Evolutionary conservation across 2,113 vertebrate genomes (phyloP), one percentile per base, ranked within the genome.

Genomic region (Notechis scutatus): DNA sequence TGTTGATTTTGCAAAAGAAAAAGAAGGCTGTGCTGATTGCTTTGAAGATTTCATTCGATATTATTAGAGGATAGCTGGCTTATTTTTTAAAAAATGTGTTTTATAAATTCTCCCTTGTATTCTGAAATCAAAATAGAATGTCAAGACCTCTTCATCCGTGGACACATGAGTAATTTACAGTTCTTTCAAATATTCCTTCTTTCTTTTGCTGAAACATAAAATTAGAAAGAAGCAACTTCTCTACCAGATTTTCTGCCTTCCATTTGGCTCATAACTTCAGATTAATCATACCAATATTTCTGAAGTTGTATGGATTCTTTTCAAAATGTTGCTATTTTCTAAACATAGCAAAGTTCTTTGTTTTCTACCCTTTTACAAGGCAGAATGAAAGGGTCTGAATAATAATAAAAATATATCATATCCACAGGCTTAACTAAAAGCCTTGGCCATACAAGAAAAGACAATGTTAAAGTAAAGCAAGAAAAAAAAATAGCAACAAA

Each of bases 171-270:
- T 95, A 95, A 94, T 97, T 97, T 96, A 94, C 95, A 97, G 95
- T 93, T 96, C 92, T 96, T 96, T 92, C 96, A 97, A 97, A 95
- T 96, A 97, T 96, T 95, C 34, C 97, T 93, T 81, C 95, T 95
- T 89, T 93, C 95, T 95, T 95, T 94, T 97, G 94, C 96, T 95
- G 97, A 96, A 96, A 55, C 45, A 74, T 87, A 59, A 92, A 74
- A 88, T 54, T 56, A 39, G 89, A 50, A 64, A 23, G 95, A 93
- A 95, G 85, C 94, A 90, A 95, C 93, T 55, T 42, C 23, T 18
- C 29, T 97, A 94, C 96, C 94, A 97, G 95, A 94, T 96, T 92
- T 56, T 69, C 95, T 94, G 56, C 50, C 93, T 96, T 94, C 81
- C 87, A 92, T 1, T 12, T 87, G 95, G 95, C 97, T 87, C 34